Base-by-base conservation (phyloP, 2,797 vertebrate genomes). In the Phataginus tetradactyla region DNA sequence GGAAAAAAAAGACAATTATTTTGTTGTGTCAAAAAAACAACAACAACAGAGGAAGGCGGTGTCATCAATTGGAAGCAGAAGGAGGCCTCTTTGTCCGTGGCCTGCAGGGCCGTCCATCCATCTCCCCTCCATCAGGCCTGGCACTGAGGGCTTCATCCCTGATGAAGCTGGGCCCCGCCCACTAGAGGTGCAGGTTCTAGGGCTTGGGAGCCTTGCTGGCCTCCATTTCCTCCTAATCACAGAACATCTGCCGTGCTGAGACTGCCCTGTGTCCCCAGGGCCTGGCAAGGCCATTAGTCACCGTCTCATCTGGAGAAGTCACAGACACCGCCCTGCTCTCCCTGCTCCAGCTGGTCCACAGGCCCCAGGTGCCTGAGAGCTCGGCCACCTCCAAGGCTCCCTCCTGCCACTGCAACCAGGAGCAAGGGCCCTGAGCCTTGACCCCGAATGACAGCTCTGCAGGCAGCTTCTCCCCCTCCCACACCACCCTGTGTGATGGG, bases 111-210 rank as follows among this genome's bases (percentile, higher is more conserved):
- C 29, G 0, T 13, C 53, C 15, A 0, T 59, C n/a, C 3, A 5
- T 0, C 34, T 20, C 39, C 0, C 2, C 11, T 2, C 57, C 17
- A 27, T 6, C 55, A n/a, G 15, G 0, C 59, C 34, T 5, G 6
- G 4, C 1, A 0, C 2, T 0, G 12, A 57, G 4, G 5, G 0
- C 29, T 9, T 4, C 18, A 0, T 15, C 7, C 32, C 2, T 2
- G 4, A 3, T 0, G 17, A 23, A 34, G 9, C 74, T 4, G 51
- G 57, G 17, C 63, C 29, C 13, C 3, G 55, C 29, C 10, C 1
- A 32, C 59, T 4, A 0, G 1, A 9, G 23, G 57, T 59, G 53
- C 27, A 10, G n/a, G 17, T 42, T 84, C 5, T 0, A 1, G 2
- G 74, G 42, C 75, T 85, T 69, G 0, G 1, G 34, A 37, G 25